phyloP scores from a whole-genome alignment of 2,888 invertebrate genomes.

The Ormyrus nitidulus region DNA sequence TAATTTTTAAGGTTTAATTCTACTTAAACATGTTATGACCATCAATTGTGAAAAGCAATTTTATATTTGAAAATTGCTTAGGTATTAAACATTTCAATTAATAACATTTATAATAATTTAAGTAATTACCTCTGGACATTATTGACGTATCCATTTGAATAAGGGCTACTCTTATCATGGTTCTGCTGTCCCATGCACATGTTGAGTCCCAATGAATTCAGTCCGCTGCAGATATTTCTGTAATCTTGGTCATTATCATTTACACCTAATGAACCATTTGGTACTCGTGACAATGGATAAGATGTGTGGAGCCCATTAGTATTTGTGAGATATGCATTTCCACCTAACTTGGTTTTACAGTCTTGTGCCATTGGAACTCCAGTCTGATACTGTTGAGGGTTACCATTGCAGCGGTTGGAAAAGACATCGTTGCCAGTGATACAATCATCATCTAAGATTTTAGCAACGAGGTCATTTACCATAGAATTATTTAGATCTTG shows the following conservation, averaged over 20 bases:
- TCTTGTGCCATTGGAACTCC: slow-evolving; percentile 54
- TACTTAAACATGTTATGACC: too few species aligned
- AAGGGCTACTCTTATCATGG: slow-evolving; percentile 62
- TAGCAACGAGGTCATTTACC: slow-evolving; percentile 82
- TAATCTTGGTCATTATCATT: slow-evolving; percentile 65
- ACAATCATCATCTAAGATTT: slow-evolving; percentile 81
- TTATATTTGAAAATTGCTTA: too few species aligned
- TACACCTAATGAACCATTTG: slow-evolving; percentile 36
- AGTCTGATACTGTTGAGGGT: slow-evolving; percentile 58
- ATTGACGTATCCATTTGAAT: slow-evolving; percentile 61
- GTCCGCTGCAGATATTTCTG: slow-evolving; percentile 64
- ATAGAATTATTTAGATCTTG: slow-evolving; percentile 78
- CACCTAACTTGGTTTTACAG: slow-evolving; percentile 45
- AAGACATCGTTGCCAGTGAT: slow-evolving; percentile 65
- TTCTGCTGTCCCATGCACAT: slow-evolving; percentile 60
- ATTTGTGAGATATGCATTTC: slow-evolving; percentile 53
- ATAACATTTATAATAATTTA: too few species aligned
- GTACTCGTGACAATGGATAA: slow-evolving; percentile 45
- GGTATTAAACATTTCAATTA: too few species aligned
- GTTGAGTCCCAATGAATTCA: slow-evolving; percentile 65
- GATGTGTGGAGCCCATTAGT: slow-evolving; percentile 44
- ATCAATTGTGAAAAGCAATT: too few species aligned
- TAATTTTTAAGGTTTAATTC: too few species aligned
- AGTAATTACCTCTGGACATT: slow-evolving; percentile 55
- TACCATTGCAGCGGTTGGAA: slow-evolving; percentile 65